Base-by-base conservation (phyloP, 2,797 vertebrate species). In the Catharus ustulatus region DNA sequence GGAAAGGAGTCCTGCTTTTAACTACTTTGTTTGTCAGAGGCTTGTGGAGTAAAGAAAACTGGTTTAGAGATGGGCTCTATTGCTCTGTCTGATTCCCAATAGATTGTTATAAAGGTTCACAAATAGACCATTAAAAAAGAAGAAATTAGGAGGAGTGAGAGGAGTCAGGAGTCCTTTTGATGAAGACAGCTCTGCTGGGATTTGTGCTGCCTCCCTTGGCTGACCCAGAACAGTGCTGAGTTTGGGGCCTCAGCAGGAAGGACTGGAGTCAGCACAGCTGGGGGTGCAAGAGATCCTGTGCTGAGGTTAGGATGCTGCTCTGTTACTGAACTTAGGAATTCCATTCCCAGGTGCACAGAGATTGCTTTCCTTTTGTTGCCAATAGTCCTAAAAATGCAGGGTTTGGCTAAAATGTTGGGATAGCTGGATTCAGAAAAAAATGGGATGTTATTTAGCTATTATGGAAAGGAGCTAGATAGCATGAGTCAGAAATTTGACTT, bases 51-150 rank as follows among this genome's bases (percentile, higher is more conserved):
- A 83, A 82, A 78, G 26, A 32, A 83, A 80, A 55, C 34, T 54
- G 15, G 13, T 82, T 92, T 49, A 83, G 61, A 68, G 8, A 5
- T 32, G 38, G 52, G 8, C 29, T 90, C 14, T 89, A 6, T 57
- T 88, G 23, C 46, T 86, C 69, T 69, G 22, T 77, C 36, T 38
- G 40, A 26, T 46, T 67, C 42, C 32, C 11, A 14, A 16, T 4
- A 46, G 23, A 26, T 42, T 1, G 3, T 55, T 21, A 32, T 46
- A 57, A 55, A 46, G 63, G 90, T 76, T 90, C 85, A 84, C 36
- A 77, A 96, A 83, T 9, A 21, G 64, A 55, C 38, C 67, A 58
- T 93, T 73, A 93, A 95, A 94, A 93, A 87, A 71, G 79, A 94
- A 75, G 81, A 71, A 77, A 91, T 85, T 79, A 51, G 85, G 74